Evolutionary conservation across 2,797 vertebrate species (phyloP), one percentile per base, ranked within the genome.

Genomic region (Xyrichtys novacula): DNA sequence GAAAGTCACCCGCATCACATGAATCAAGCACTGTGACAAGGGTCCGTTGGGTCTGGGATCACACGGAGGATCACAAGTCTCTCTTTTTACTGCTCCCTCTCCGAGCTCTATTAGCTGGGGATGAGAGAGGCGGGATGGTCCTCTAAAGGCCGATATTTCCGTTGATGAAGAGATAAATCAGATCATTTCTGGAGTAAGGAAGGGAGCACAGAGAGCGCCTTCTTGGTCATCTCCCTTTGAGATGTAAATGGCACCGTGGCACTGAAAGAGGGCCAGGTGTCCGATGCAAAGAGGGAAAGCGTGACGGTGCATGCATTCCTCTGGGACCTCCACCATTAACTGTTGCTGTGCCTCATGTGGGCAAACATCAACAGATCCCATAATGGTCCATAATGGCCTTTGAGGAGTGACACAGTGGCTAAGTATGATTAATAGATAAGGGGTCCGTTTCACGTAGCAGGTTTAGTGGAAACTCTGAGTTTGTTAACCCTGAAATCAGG

Each of bases 91-190:
- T 73, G 74, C 87, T 71, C 74, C 40, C 66, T 76, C 86, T 72
- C 80, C 83, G 55, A 36, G 78, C 81, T 84, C 78, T 59, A 34
- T 74, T 74, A 59, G 84, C 78, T 74, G 72, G 75, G 80, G 74
- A 84, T 40, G 70, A 78, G 84, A 64, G 81, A 71, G 76, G 60
- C 69, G 83, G 74, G 70, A 78, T 74, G 87, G 83, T 79, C 71
- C 75, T 86, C 84, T 67, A 81, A 90, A 84, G 89, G 86, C 88
- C 62, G 87, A 89, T 91, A 93, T 93, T 93, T 94, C 92, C 90
- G 92, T 93, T 94, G 91, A 91, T 82, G 91, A 78, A 87, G 89
- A 92, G 91, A 92, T 94, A 93, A 94, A 94, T 93, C 91, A 92
- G 90, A 94, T 92, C 87, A 92, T 92, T 89, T 90, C 89, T 92